Evolutionary conservation across 1,140 invertebrate species (phyloP), one percentile per base, ranked within the genome.

Genomic region (Ceratina australensis): DNA sequence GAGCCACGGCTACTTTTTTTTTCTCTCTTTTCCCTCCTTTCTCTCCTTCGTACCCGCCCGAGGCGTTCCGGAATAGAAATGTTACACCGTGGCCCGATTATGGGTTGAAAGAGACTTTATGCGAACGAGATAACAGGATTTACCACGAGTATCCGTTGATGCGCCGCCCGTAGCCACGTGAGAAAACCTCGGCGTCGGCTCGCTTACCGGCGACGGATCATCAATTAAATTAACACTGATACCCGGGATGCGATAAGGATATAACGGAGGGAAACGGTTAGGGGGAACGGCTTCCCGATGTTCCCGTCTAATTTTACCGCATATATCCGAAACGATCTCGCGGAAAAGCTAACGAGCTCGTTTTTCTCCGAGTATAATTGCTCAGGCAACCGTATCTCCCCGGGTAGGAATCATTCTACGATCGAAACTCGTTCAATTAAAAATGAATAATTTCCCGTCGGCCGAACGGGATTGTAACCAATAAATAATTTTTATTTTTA

Each of bases 61-160:
- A 47, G 15, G 20, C 52, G 33, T 33, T 60, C 56, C 52, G 59
- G 50, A 64, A 78, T 78, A 78, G 76, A 65, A 78, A 72, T 24
- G 76, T 78, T 64, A 57, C 69, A 33, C 59, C 47, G 42, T 28
- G 68, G 68, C 60, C 66, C 67, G 74, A 76, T 69, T 76, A 76
- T 71, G 60, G 33, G 59, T 15, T 72, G 75, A 72, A 72, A 63
- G 54, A 49, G 59, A 61, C 57, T 56, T 63, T 78, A 72, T 72
- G 60, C 76, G 76, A 72, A 72, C 52, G 28, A 77, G 76, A 72
- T 78, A 78, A 72, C 76, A 64, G 76, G 76, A 72, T 72, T 78
- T 78, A 78, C 69, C 76, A 72, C 76, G 76, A 72, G 76, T 78
- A 78, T 78, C 76, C 69, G 76, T 72, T 78, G 76, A 72, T 65